Base-by-base conservation (phyloP, 2,113 vertebrate species). In the Oreochromis tanganicae region DNA sequence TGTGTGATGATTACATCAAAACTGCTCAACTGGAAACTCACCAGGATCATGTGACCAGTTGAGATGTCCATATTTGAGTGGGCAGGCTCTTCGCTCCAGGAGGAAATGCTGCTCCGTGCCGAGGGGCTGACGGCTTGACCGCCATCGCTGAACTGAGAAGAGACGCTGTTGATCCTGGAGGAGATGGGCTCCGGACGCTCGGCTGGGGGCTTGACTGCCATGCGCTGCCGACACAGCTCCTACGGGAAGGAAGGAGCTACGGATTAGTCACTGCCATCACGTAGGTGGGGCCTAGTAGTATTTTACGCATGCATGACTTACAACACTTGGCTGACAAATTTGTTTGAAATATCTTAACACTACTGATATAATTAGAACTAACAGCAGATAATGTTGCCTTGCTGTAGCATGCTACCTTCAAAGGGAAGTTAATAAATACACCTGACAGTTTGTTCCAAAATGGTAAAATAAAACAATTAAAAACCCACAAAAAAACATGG, bases 61-160 rank as follows among this genome's bases (percentile, higher is more conserved):
- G 98, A 99, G 96, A 99, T 99, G 97, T 99, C 98, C 98, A 99
- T 99, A 96, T 97, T 97, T 87, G 98, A 97, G 90, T 97, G 98
- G 29, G 95, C 97, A 0, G 99, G 99, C 80, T 99, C 98, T 91
- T 99, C 99, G 0, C 97, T 97, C 99, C 99, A 99, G 82, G 98
- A 99, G 0, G 98, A 98, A 0, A 98, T 96, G 96, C 98, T 99
- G 95, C 98, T 97, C 2, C 98, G 95, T 0, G 97, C 97, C 0
- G 98, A 98, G 1, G 98, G 98, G 92, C 98, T 99, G 86, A 97
- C 93, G 9, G 97, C 93, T 0, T 96, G 97, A n/a, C 97, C 98
- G 9, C 97, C 98, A 5, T 99, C 99, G 0, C 98, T 98, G 94
- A 98, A 95, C 94, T 99, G 98, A 0, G 98, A 99, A 1, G 99